phyloP scores from a whole-genome alignment of 1,140 invertebrate genomes.

The Heliothis subflexa region DNA sequence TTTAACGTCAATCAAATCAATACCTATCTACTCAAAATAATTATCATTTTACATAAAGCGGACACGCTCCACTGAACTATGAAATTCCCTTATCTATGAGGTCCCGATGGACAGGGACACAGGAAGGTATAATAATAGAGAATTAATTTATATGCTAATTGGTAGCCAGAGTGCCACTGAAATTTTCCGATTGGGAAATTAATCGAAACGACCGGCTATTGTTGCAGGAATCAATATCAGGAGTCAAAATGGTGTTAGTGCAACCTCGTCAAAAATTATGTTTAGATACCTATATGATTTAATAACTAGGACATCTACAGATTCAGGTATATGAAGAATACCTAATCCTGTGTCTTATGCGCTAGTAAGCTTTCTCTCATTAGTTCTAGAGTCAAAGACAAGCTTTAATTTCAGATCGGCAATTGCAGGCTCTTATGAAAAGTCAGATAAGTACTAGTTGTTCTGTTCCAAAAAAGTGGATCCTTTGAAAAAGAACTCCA shows the following conservation, averaged over 20 bases:
- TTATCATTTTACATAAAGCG: conserved; percentile 8
- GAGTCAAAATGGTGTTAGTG: conserved; percentile 4
- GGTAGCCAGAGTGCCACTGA: conserved; percentile 26
- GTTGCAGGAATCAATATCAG: conserved; percentile 19
- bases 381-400: too few species aligned
- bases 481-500: too few species aligned
- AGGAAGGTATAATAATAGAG: conserved; percentile 39
- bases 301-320: too few species aligned
- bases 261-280: neutral
- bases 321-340: too few species aligned
- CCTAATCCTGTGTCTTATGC: too few species aligned
- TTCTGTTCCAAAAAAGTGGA: too few species aligned
- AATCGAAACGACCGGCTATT: conserved; percentile 14
- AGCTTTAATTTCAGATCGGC: too few species aligned
- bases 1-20: neutral
- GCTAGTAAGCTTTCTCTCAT: too few species aligned
- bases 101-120: conserved; percentile 15
- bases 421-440: too few species aligned
- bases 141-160: conserved; percentile 53
- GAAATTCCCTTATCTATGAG: conserved; percentile 33
- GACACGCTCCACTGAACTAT: conserved; percentile 15
- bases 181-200: conserved; percentile 39
- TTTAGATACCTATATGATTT: too few species aligned
- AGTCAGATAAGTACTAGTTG: too few species aligned
- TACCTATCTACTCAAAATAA: conserved; percentile 10